A percentile compares a stretch with the other conserved stretches of the same genome.
These are phyloP conservation scores for Pocillopora damicornis DNA, from an alignment of 64 coral and sea anemone genomes.

Conservation along the genomic window DNA sequence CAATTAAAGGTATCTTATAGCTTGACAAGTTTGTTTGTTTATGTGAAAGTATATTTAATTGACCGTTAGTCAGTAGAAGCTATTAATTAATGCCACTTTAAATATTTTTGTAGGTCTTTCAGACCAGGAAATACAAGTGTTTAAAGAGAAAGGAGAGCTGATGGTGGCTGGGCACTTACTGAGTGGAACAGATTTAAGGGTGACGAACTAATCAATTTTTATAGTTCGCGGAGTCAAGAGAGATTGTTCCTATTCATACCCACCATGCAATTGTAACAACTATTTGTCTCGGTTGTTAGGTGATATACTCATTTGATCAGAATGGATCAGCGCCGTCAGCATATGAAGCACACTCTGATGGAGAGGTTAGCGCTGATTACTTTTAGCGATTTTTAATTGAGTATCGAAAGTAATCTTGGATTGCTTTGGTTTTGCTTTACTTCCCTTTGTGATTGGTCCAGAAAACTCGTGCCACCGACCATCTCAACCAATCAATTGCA, in stretches of 20 bases:
- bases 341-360: slow-evolving; percentile 94
- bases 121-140: slow-evolving; percentile 69
- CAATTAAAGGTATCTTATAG: slow-evolving; percentile 67
- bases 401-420: neutral
- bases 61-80: neutral
- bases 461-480: neutral
- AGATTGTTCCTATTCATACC: neutral
- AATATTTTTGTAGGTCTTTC: slow-evolving; percentile 51
- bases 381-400: neutral
- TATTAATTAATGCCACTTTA: neutral
- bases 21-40: neutral
- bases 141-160: slow-evolving; percentile 64
- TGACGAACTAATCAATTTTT: neutral
- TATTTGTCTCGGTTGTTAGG: slow-evolving; percentile 30
- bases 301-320: slow-evolving; percentile 81
- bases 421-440: neutral
- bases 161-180: slow-evolving; percentile 70
- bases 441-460: no score
- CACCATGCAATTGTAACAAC: neutral
- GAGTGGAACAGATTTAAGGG: slow-evolving; percentile 81
- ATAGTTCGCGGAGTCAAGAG: neutral
- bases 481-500: no score
- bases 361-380: slow-evolving; percentile 44
- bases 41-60: neutral
- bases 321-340: slow-evolving; percentile 54